phyloP scores from a whole-genome alignment of 2,888 invertebrate genomes.

The Chironomus tentans region DNA sequence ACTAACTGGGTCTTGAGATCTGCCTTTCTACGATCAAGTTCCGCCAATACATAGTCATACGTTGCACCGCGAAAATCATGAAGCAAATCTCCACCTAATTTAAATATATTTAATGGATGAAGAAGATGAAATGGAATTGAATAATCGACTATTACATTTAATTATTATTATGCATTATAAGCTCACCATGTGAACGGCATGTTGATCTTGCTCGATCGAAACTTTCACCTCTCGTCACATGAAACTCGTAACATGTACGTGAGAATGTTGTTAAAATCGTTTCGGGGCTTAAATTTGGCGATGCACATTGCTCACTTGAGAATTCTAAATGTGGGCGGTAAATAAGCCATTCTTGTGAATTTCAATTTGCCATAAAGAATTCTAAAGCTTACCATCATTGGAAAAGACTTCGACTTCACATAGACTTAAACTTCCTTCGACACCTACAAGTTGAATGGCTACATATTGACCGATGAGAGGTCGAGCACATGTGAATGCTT shows the following conservation, averaged over 20 bases:
- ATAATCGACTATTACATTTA: not conserved
- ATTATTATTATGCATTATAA: not conserved
- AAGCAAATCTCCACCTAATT: slow-evolving; percentile 40
- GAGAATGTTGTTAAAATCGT: slow-evolving; percentile 75
- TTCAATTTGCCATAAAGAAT: not conserved
- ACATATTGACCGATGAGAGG: slow-evolving; percentile 79
- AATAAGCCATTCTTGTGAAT: not conserved
- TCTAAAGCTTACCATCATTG: slow-evolving; percentile 59
- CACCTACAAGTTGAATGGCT: slow-evolving; percentile 80
- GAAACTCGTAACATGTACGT: slow-evolving; percentile 81
- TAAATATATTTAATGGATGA: not conserved
- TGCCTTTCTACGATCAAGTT: slow-evolving; percentile 69
- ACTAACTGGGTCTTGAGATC: slow-evolving; percentile 76
- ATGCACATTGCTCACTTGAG: slow-evolving; percentile 73
- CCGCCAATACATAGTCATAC: slow-evolving; percentile 52
- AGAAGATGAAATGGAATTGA: not conserved
- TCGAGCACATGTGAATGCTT: slow-evolving; percentile 78
- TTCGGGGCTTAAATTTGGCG: slow-evolving; percentile 64
- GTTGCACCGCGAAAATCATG: slow-evolving; percentile 41
- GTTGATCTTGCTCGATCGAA: slow-evolving; percentile 71
- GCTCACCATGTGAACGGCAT: slow-evolving; percentile 61
- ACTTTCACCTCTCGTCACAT: slow-evolving; percentile 69
- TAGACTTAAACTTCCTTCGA: slow-evolving; percentile 78
- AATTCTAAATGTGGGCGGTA: slow-evolving; percentile 51
- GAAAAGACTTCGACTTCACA: slow-evolving; percentile 91